Evolutionary conservation across 2,797 vertebrate species (phyloP).

Genomic region (Acrocephalus scirpaceus): DNA sequence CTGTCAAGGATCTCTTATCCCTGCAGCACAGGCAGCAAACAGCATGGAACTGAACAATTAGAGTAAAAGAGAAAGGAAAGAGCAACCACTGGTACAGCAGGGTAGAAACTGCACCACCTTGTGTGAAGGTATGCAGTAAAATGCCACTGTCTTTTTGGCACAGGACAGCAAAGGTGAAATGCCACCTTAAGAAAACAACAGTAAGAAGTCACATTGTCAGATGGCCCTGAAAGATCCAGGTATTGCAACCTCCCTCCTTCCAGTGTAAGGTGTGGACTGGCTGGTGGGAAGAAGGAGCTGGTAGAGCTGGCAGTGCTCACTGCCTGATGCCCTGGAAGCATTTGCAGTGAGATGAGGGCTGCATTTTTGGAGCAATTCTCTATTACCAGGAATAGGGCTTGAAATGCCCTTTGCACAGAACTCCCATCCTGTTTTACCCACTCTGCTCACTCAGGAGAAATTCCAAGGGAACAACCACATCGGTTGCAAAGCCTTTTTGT

Average conservation of each 20-base stretch:
- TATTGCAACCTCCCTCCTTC: background rate
- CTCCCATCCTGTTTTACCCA: background rate
- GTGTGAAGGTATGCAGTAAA: background rate
- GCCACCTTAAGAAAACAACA: background rate
- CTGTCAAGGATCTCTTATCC: background rate
- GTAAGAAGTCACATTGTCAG: background rate
- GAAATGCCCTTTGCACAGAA: background rate
- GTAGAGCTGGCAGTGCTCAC: background rate
- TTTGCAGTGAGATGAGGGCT: background rate
- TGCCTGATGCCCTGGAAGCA: background rate
- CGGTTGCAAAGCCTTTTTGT: background rate
- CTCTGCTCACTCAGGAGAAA: background rate
- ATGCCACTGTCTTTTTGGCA: background rate
- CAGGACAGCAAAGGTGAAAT: background rate
- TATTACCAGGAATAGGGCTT: background rate
- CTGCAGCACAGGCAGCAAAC: background rate
- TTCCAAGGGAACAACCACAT: background rate
- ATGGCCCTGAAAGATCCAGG: background rate
- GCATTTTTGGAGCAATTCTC: background rate
- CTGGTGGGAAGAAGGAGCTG: background rate
- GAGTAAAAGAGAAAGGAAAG: background rate
- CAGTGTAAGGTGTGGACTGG: fast-evolving
- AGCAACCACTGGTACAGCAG: background rate
- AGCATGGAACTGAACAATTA: background rate
- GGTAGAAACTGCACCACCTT: background rate